These are phyloP conservation scores for Scotopteryx bipunctaria DNA, from an alignment of 2,888 invertebrate genomes.

Conservation along the genomic window DNA sequence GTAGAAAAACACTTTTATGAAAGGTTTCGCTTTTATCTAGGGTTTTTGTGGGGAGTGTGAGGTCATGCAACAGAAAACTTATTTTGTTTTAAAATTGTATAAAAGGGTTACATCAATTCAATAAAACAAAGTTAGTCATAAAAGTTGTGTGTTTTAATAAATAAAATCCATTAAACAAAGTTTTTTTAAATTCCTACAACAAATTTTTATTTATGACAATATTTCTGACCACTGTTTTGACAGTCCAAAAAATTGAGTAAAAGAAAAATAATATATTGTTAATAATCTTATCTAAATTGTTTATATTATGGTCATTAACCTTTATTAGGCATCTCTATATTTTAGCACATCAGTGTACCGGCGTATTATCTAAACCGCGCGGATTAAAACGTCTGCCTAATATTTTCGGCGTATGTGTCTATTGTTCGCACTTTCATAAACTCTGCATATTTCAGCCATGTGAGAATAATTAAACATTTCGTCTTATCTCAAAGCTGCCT, in stretches of 20 bases:
- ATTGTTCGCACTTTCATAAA: conserved; percentile 58
- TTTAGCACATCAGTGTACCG: conserved; percentile 36
- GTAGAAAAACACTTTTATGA: neutral
- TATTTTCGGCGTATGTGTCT: conserved; percentile 50
- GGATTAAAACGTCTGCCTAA: conserved; percentile 60
- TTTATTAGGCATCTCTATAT: conserved; percentile 22
- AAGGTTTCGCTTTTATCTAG: neutral
- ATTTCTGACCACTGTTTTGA: no score
- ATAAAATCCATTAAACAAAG: no score
- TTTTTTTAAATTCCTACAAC: no score
- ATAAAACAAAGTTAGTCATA: no score
- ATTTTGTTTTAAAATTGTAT: neutral
- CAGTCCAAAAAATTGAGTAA: no score
- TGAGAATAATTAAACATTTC: conserved; percentile 14
- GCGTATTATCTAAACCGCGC: conserved; percentile 53
- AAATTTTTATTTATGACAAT: no score
- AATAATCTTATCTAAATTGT: neutral
- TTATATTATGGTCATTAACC: neutral
- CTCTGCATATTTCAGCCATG: conserved; percentile 30
- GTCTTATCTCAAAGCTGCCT: neutral
- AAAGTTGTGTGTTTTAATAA: no score
- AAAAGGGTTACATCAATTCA: no score
- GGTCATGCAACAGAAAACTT: no score
- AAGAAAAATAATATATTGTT: no score
- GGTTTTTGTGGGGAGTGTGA: no score